Conservation (phyloP, 2,113 vertebrate species). For the Empidonax alnorum region DNA sequence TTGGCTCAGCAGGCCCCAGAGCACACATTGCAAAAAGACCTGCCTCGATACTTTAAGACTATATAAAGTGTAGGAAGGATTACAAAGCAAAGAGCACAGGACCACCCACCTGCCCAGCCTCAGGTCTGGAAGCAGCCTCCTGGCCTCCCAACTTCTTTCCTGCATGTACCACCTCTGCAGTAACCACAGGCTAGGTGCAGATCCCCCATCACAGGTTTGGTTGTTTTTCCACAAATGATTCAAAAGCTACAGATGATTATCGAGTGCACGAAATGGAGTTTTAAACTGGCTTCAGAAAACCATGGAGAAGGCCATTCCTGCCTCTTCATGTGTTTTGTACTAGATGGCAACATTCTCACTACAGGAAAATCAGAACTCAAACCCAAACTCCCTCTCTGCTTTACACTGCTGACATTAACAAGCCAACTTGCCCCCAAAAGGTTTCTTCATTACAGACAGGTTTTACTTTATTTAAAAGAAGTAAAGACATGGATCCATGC, state of each 20-base stretch:
- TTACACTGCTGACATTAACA: not conserved
- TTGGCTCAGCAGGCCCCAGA: not conserved
- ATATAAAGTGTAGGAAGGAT: not conserved
- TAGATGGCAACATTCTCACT: fast-evolving
- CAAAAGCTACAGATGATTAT: not conserved
- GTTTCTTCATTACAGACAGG: not conserved
- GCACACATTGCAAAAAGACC: not conserved
- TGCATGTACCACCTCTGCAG: not conserved
- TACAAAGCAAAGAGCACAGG: not conserved
- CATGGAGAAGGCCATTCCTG: not conserved
- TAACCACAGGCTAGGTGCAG: not conserved
- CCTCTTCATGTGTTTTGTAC: fast-evolving
- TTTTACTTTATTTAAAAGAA: not conserved
- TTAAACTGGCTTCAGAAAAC: not conserved
- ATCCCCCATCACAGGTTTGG: not conserved
- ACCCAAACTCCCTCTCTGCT: not conserved
- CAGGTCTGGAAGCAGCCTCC: not conserved
- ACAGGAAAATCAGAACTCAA: not conserved
- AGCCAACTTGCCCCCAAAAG: not conserved
- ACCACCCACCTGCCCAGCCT: not conserved
- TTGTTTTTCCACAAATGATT: not conserved
- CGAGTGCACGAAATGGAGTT: not conserved
- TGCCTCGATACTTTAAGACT: not conserved
- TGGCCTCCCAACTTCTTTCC: not conserved
- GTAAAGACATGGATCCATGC: not conserved